Evolutionary conservation across 2,888 invertebrate species (phyloP), one percentile per base, ranked within the genome.

Genomic region (Scotopteryx bipunctaria): DNA sequence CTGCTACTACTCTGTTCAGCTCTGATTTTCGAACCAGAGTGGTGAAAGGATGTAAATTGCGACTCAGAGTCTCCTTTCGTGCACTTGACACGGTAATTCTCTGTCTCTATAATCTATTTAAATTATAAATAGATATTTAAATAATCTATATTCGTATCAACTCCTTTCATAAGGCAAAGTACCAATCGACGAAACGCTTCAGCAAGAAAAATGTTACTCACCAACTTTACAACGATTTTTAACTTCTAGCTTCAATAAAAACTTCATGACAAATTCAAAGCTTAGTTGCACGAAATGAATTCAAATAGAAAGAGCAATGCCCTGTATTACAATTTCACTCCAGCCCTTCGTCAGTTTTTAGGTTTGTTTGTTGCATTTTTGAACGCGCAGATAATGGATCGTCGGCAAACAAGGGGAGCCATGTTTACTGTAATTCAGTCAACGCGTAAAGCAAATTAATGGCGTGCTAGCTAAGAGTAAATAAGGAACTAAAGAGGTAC

Each of bases 311-410:
- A 67, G 73, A 64, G 53, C 64, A 64, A 60, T 60, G 52, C 67
- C 67, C 64, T 44, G 63, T 64, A 71, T 64, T 56, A 57, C 47
- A 58, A 61, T 61, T n/a, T 64, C 66, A 65, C 52, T 61, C 48
- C 45, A 64, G 45, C 62, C 61, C 55, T 64, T 52, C 37, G 55
- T 25, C 50, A 48, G 40, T 49, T 57, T 59, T 47, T 57, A 55
- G 59, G 65, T 63, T 63, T 43, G 51, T 58, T 59, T 47, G 51
- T 61, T 63, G 63, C 62, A 53, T 57, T 61, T 56, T 61, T 60
- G 42, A 59, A 62, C 56, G 40, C 59, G 57, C 44, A 52, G 50
- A 52, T 64, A 66, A 73, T 63, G 61, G 65, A 60, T 63, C 37
- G 43, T 48, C 45, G 5, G 63, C 58, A 71, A 71, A 71, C 63